Base-by-base conservation (phyloP, 2,888 invertebrate genomes). In the Octonoba sinensis region DNA sequence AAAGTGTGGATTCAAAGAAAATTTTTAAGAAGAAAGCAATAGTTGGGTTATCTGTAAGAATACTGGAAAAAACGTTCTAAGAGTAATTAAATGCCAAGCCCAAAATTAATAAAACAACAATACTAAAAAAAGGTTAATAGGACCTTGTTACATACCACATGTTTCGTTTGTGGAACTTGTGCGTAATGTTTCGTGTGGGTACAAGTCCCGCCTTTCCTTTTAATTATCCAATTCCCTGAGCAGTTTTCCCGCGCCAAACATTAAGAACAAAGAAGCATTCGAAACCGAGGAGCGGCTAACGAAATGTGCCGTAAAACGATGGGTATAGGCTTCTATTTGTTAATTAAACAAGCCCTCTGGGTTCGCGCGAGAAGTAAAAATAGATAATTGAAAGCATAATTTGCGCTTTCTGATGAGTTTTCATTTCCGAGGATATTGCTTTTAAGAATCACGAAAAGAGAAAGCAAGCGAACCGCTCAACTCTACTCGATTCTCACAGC, bases 311-410 rank as follows among this genome's bases (percentile, higher is more conserved):
- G 71, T 65, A 78, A 78, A 78, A 71, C 75, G 77, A 57, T 64
- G 69, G 70, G 69, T 70, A 22, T 56, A 71, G 56, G 44, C 65
- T 75, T 70, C 81, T 75, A 75, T 82, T 74, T 82, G 81, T 65
- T 82, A 82, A 82, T 82, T 81, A 75, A 82, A 82, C 81, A 75
- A 70, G 57, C 65, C 74, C 74, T 62, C 74, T 74, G 69, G 69
- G 65, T 51, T 67, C 72, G 24, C 49, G 57, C 62, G 70, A 65
- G 70, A 82, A 75, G 70, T 82, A 82, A 82, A 82, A 82, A 75
- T 82, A 64, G 81, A 82, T 82, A 82, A 82, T 82, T 82, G 81
- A 82, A 82, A 82, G 81, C 70, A 75, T 82, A 82, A 82, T 82
- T 82, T 70, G 75, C 75, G 70, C 79, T 81, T 73, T 81, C 79